Percentiles rank a stretch among this genome's conserved stretches.
Conservation (phyloP, 2,888 invertebrate genomes). For the Nephrotoma appendiculata region DNA sequence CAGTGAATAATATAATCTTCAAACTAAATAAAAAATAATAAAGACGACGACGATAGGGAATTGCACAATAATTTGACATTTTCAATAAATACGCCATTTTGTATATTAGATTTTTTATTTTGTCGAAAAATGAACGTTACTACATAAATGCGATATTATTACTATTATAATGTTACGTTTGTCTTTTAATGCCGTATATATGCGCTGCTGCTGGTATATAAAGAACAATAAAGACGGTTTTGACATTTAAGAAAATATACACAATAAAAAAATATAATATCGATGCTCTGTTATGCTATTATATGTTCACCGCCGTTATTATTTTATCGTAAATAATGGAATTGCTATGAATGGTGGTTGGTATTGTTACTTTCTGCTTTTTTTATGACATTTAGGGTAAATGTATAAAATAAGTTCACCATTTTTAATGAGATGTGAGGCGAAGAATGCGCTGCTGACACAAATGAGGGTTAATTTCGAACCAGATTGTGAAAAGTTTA, state of each 20-base stretch:
- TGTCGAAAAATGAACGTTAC: not conserved
- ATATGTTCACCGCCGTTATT: not conserved
- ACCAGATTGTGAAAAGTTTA: too few species aligned
- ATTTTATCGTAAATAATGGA: not conserved
- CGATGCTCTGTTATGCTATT: not conserved
- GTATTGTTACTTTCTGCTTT: not conserved
- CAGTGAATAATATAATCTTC: not conserved
- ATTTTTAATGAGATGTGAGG: not conserved
- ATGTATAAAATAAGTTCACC: not conserved
- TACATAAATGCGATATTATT: not conserved
- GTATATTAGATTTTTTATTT: not conserved
- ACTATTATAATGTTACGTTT: not conserved
- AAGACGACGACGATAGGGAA: not conserved
- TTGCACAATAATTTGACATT: not conserved
- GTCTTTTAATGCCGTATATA: not conserved
- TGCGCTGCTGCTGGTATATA: not conserved
- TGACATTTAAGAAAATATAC: not conserved
- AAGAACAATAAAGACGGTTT: not conserved
- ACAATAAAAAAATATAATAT: not conserved
- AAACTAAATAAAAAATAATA: not conserved
- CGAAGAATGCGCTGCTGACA: too few species aligned
- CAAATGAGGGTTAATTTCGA: too few species aligned
- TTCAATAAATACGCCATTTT: not conserved
- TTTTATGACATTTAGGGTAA: not conserved
- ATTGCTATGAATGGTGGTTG: not conserved